Conservation (phyloP, 2,888 invertebrate species). For the Metopia argyrocephala region DNA sequence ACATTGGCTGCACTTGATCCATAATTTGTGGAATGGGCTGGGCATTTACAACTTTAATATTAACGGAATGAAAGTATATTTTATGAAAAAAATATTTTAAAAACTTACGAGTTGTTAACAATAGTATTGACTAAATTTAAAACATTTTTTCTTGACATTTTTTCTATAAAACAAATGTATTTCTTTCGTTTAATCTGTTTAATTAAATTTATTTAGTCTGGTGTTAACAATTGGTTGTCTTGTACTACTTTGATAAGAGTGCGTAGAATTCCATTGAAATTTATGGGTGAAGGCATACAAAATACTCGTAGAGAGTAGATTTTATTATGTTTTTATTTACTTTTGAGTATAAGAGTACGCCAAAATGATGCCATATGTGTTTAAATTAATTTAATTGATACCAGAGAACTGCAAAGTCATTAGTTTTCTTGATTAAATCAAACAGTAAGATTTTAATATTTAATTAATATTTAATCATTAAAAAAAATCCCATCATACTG, state of each 20-base stretch:
- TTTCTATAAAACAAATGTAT: slow-evolving; percentile 77
- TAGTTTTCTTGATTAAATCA: no score
- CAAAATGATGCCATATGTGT: slow-evolving; percentile 9
- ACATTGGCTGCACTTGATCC: slow-evolving; percentile 75
- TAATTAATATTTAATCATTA: no score
- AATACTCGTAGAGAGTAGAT: slow-evolving; percentile 23
- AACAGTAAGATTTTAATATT: no score
- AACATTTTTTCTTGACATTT: slow-evolving; percentile 80
- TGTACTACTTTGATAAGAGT: slow-evolving; percentile 39
- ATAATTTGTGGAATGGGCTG: slow-evolving; percentile 83
- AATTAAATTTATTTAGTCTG: slow-evolving; percentile 1
- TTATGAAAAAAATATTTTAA: not conserved
- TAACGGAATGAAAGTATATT: not conserved
- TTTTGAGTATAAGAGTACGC: not conserved
- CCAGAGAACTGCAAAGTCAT: no score
- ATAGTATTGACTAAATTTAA: slow-evolving; percentile 84
- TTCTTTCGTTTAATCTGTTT: not conserved
- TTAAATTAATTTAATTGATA: no score
- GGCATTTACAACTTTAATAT: slow-evolving; percentile 84
- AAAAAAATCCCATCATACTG: no score
- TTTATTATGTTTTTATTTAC: not conserved
- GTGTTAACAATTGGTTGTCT: not conserved
- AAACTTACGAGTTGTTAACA: slow-evolving; percentile 84
- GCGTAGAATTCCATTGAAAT: not conserved
- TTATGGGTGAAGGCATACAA: not conserved